Percentiles rank a stretch among this genome's conserved stretches.
Evolutionary conservation across 1,140 invertebrate species (phyloP).

Genomic region (Bombus picipes): DNA sequence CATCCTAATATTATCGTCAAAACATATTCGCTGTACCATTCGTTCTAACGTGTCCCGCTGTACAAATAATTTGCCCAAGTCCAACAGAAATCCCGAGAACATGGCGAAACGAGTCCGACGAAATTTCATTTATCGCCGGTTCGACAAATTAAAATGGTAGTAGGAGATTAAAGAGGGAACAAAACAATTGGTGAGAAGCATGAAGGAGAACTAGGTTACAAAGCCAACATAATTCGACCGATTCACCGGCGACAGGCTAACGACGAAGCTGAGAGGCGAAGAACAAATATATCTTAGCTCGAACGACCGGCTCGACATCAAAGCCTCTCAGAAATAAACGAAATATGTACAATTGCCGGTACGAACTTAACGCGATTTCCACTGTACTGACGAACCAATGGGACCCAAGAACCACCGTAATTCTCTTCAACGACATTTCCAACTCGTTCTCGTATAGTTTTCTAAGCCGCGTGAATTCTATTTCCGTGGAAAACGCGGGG

Average conservation of each 20-base stretch:
- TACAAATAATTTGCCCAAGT: no score
- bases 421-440: background rate
- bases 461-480: background rate
- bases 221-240: background rate
- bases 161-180: background rate
- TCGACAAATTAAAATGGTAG: no score
- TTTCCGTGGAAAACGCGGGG: background rate
- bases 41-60: no score
- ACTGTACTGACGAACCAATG: background rate
- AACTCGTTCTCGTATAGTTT: background rate
- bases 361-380: background rate
- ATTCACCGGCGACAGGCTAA: background rate
- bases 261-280: background rate
- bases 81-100: no score
- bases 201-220: background rate
- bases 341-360: background rate
- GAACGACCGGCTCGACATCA: background rate
- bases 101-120: no score
- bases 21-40: no score
- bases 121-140: no score
- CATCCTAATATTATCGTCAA: no score
- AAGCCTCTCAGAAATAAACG: slow-evolving; percentile 3
- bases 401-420: no score
- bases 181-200: background rate
- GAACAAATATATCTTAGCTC: background rate